Evolutionary conservation across 2,113 vertebrate genomes (phyloP).

Genomic region (Pavo muticus): DNA sequence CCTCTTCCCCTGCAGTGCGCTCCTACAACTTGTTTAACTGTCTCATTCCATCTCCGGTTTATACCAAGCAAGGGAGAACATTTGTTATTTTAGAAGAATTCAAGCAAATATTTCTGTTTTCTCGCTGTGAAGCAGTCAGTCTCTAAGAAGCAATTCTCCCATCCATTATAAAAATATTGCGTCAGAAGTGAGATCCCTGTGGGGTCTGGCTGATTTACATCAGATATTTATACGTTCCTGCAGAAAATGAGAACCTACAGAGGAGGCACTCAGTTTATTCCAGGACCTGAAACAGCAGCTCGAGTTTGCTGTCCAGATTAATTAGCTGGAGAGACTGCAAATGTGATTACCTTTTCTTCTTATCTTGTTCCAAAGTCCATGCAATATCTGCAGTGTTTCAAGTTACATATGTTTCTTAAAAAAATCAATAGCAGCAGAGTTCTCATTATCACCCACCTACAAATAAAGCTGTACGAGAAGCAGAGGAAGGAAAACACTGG

Average conservation of each 20-base stretch:
- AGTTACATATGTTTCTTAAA: not conserved
- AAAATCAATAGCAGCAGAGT: conserved; percentile 36
- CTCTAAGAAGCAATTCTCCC: conserved; percentile 5
- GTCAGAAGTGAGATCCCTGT: not conserved
- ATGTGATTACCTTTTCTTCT: conserved; percentile 24
- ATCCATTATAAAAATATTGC: not conserved
- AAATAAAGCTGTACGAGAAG: conserved; percentile 24
- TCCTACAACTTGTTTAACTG: not conserved
- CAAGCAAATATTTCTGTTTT: conserved; percentile 5
- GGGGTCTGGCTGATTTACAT: not conserved
- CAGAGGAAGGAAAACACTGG: not conserved
- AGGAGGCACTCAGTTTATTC: not conserved
- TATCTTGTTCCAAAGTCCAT: conserved; percentile 46
- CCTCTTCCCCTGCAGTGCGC: not conserved
- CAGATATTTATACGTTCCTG: not conserved
- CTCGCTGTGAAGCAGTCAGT: not conserved
- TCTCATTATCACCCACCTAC: conserved; percentile 40
- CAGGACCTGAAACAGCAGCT: not conserved
- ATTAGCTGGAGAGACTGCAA: not conserved
- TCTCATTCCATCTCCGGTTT: conserved; percentile 29
- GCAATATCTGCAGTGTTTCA: conserved; percentile 28
- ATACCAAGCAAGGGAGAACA: not conserved
- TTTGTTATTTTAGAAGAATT: not conserved
- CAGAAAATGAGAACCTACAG: not conserved
- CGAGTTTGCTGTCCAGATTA: not conserved